Evolutionary conservation across 1,140 invertebrate species (phyloP).

Genomic region (Drosophila sucinea): DNA sequence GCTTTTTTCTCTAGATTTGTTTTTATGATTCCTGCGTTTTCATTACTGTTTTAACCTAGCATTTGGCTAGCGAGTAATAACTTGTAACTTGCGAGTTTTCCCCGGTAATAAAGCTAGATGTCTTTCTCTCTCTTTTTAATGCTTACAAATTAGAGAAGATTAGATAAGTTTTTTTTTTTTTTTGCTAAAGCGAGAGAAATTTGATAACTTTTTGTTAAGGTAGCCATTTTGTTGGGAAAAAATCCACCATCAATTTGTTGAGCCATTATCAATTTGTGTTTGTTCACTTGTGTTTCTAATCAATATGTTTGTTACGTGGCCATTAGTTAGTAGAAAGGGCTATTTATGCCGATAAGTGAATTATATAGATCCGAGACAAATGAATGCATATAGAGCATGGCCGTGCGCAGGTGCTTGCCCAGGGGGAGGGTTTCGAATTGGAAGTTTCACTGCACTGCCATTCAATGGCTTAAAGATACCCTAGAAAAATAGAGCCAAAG

Average conservation of each 20-base stretch:
- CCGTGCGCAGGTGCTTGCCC: too few relatives aligned
- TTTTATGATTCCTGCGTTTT: conserved; percentile 57
- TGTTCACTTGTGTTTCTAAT: background rate
- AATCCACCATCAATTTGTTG: background rate
- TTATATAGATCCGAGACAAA: background rate
- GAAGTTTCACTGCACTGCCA: too few relatives aligned
- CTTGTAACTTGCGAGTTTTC: conserved; percentile 30
- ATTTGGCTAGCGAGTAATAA: conserved; percentile 41
- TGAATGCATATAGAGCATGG: background rate
- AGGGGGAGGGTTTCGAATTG: too few relatives aligned
- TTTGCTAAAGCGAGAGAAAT: background rate
- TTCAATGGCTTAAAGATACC: too few relatives aligned
- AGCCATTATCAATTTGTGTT: conserved; percentile 30
- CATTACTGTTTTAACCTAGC: conserved; percentile 50
- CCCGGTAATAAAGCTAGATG: conserved; percentile 47
- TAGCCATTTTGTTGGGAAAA: conserved; percentile 25
- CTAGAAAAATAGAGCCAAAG: too few relatives aligned
- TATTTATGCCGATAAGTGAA: background rate
- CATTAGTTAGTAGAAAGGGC: conserved; percentile 1
- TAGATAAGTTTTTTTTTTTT: conserved; percentile 29
- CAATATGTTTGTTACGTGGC: background rate
- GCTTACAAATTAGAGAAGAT: conserved; percentile 53
- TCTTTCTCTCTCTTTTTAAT: conserved; percentile 21
- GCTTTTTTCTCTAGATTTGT: conserved; percentile 69
- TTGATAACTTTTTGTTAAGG: conserved; percentile 58